Base-by-base conservation (phyloP, 2,113 vertebrate genomes). In the Promerops cafer region DNA sequence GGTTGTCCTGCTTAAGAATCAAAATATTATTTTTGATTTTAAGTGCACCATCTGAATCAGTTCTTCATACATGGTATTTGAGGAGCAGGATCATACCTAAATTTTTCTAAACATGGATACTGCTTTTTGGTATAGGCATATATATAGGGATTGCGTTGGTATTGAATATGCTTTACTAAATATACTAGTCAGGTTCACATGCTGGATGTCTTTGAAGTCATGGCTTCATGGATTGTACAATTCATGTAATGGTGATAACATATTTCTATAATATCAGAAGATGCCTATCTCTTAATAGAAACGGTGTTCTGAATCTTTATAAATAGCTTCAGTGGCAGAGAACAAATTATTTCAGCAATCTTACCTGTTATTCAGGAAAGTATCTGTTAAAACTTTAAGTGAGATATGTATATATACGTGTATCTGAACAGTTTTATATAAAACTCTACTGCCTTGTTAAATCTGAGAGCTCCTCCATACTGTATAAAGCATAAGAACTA, bases 331-430 rank as follows among this genome's bases (percentile, higher is more conserved):
- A 54, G 1, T 74, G 54, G 14, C 47, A 45, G 19, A 65, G 28
- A 72, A 50, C 13, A 68, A 79, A 70, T 74, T 72, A 70, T 86
- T 80, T 86, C 44, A 71, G 17, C 44, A 63, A 8, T 83, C 44
- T 68, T 79, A 64, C 5, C 44, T 3, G 2, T 72, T 81, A 42
- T 65, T 76, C 17, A 42, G 42, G 28, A 35, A 70, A 77, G 19
- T 50, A 39, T 59, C 35, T 91, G 23, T 56, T 76, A 69, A 31
- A 94, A 79, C 31, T 52, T 65, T 50, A 45, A 10, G 39, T 50
- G 33, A 40, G 9, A 33, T 8, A 7, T 16, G 5, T 40, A 5
- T 39, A 35, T 8, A 16, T 35, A 11, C 1, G 1, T 33, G 9
- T 87, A 37, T 80, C 52, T 89, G 37, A 35, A 65, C 1, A 19